Percentiles rank a stretch among this genome's conserved stretches.
Evolutionary conservation across 2,888 invertebrate genomes (phyloP).

Genomic region (Stenodema calcarata): DNA sequence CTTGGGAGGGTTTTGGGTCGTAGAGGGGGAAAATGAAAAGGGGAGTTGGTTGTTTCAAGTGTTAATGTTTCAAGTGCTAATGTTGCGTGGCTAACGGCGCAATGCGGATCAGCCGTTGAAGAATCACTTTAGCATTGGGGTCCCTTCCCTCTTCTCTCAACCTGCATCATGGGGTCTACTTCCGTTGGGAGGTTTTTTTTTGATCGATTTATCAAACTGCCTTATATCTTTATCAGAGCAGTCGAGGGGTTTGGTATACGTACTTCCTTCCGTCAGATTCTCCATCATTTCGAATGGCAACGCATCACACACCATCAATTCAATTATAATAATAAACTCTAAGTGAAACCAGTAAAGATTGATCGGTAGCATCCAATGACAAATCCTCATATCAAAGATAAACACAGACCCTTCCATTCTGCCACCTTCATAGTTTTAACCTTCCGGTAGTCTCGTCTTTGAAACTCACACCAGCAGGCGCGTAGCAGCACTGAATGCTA

Average conservation of each 20-base stretch:
- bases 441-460: no score
- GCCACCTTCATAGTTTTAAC: no score
- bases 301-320: not conserved
- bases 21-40: not conserved
- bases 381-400: not conserved
- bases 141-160: not conserved
- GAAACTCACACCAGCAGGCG: no score
- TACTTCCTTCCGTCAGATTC: not conserved
- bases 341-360: not conserved
- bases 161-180: not conserved
- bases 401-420: no score
- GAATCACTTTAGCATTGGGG: not conserved
- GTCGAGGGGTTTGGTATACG: not conserved
- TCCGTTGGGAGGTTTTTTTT: not conserved
- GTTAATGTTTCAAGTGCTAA: conserved; percentile 30
- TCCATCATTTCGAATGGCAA: not conserved
- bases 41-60: not conserved
- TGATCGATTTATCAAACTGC: not conserved
- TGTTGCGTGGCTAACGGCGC: conserved; percentile 27
- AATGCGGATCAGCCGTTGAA: conserved; percentile 10
- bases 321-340: not conserved
- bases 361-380: not conserved
- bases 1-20: not conserved
- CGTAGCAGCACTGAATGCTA: no score
- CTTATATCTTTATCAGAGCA: not conserved